Base-by-base conservation (phyloP, 2,113 vertebrate species). In the Gnathonemus echidnorhynchus region DNA sequence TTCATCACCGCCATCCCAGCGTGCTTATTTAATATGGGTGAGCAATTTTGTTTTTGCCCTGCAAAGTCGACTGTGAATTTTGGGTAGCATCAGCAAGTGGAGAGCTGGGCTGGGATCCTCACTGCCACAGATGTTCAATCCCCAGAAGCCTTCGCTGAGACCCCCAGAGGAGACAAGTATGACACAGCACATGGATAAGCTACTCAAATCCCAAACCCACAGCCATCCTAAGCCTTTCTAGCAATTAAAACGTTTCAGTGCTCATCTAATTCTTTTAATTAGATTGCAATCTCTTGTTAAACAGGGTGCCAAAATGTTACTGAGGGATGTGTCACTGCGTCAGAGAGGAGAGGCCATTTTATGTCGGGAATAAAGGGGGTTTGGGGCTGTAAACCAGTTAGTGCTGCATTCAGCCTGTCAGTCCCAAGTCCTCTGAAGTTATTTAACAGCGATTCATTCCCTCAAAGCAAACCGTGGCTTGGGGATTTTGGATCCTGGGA, bases 241-340 rank as follows among this genome's bases (percentile, higher is more conserved):
- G 42, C 56, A 62, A 50, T 48, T 49, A 46, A 46, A 70, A 74
- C n/a, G 17, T 88, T 74, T 74, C 45, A 74, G 19, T 74, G 62
- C 88, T 46, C 62, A 48, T 58, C 62, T 88, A 70, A 88, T 88
- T 42, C 6, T 15, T 88, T 88, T 74, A 88, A 70, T 88, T 74
- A 88, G 88, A 88, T 88, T 88, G 87, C 21, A 88, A 88, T 62
- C 87, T 66, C 56, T n/a, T 8, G 50, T 80, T 89, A 42, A 80
- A 89, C 45, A 19, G 66, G 49, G n/a, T 39, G 88, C 49, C 27
- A 9, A 89, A 80, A 31, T 24, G 24, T 19, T 42, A 46, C n/a
- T 89, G 21, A 90, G 42, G 21, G 77, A 86, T 8, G n/a, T 70
- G 88, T 49, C 62, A 74, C 15, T n/a, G 42, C 31, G 13, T 62